Base-by-base conservation (phyloP, 64 coral and sea anemone genomes). In the Dendronephthya gigantea region DNA sequence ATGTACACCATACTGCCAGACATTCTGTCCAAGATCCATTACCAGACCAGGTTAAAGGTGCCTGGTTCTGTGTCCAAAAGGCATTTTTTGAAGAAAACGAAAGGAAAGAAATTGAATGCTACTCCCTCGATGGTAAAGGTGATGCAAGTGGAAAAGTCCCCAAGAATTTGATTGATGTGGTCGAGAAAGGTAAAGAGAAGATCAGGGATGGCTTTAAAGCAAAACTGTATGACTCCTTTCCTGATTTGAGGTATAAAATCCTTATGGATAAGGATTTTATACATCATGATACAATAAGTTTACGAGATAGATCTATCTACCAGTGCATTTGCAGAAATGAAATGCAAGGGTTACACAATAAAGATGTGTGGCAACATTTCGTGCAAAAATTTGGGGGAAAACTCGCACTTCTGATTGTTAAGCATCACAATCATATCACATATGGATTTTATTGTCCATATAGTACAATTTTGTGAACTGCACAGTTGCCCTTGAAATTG, bases 171-270 rank as follows among this genome's bases (percentile, higher is more conserved):
- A 0, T 74, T 11, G 11, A 74, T 30, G 68, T 74, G 68, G 25
- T 19, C 11, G 68, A 17, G 1, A 74, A 74, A n/a, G 17, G 68
- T 27, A 28, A 74, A 74, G 14, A 74, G 25, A 74, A 74, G 68
- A n/a, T 74, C n/a, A 35, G 31, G 25, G 33, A 74, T 17, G 13
- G 12, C 1, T 74, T 74, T 27, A 35, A 13, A 74, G 33, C 13
- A 74, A 74, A 74, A 29, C 33, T 74, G 68, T 74, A 74, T 74
- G 68, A 74, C 2, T 74, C 19, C 30, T 74, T 74, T 74, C 68
- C n/a, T n/a, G n/a, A n/a, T n/a, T n/a, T n/a, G n/a, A n/a, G n/a
- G n/a, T n/a, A n/a, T n/a, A n/a, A n/a, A 17, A 25, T 17, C 22
- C 25, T 74, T 74, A 27, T 12, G 68, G 32, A 25, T 25, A 13